Conservation (phyloP, 2,888 invertebrate genomes). For the Desoria tigrina region DNA sequence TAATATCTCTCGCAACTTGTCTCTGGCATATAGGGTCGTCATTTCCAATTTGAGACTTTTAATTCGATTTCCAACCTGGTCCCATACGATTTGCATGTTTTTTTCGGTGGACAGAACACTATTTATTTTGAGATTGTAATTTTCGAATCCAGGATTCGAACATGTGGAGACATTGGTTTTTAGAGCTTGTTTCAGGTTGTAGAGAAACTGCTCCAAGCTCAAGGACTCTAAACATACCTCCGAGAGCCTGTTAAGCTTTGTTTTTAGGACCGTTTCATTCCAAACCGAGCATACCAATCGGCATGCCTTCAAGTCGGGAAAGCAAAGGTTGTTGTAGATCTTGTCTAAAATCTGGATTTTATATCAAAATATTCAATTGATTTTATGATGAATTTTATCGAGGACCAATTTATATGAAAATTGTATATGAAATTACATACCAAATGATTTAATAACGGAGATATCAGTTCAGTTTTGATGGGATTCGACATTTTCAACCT, state of each 20-base stretch:
- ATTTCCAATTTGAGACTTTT: constrained; percentile 20
- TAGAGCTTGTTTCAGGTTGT: neutral
- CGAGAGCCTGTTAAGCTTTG: constrained; percentile 2
- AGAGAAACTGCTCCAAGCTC: constrained; percentile 9
- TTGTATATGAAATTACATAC: constrained; percentile 21
- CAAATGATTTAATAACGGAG: constrained; percentile 15
- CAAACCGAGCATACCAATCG: constrained; percentile 25
- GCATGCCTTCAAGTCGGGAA: constrained; percentile 22
- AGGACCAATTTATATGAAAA: too few species aligned
- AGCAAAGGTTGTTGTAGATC: constrained; percentile 15
- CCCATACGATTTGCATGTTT: constrained; percentile 15
- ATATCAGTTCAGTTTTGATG: neutral
- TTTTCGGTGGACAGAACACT: constrained; percentile 12
- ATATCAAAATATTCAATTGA: constrained; percentile 15
- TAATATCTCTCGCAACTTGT: constrained; percentile 14
- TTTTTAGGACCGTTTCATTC: constrained; percentile 5
- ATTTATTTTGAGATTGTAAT: constrained; percentile 24
- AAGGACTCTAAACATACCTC: constrained; percentile 13
- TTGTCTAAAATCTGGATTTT: constrained; percentile 27
- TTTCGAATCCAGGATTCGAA: constrained; percentile 13
- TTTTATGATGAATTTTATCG: constrained; percentile 10
- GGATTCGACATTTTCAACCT: too few species aligned
- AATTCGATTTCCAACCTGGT: constrained; percentile 7
- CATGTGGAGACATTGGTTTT: too few species aligned
- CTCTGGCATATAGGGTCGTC: constrained; percentile 20